phyloP scores from a whole-genome alignment of 2,113 vertebrate species.

The Zingel zingel region DNA sequence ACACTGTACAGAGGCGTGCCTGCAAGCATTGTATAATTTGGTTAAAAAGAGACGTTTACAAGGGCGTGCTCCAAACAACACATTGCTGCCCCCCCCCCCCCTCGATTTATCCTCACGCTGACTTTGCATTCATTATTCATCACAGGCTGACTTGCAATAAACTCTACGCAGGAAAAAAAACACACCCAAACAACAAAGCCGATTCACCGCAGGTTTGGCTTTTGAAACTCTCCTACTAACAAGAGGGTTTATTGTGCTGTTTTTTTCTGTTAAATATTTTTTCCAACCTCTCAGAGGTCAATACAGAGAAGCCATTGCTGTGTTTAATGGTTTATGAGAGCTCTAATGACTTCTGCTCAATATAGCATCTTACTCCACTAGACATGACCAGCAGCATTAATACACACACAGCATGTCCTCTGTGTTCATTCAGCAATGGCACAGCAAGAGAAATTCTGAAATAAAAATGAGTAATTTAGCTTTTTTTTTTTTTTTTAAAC shows the following conservation, averaged over 20 bases:
- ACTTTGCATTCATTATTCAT: slow-evolving; percentile 74
- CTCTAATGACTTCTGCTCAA: slow-evolving; percentile 56
- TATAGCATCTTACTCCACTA: slow-evolving; percentile 28
- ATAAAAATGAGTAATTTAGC: background rate
- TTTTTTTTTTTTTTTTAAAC: background rate
- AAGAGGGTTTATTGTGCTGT: background rate
- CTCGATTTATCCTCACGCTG: slow-evolving; percentile 34
- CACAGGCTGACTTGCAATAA: slow-evolving; percentile 48
- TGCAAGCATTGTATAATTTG: slow-evolving; percentile 22
- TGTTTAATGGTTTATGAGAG: slow-evolving; percentile 56
- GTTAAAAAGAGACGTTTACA: slow-evolving; percentile 13
- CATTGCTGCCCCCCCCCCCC: background rate
- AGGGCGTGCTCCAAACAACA: slow-evolving; percentile 59
- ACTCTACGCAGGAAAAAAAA: slow-evolving; percentile 14
- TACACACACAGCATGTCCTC: slow-evolving; percentile 15
- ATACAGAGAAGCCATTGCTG: slow-evolving; percentile 30
- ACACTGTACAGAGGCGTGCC: background rate
- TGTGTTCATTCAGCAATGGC: slow-evolving; percentile 4
- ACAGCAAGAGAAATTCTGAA: slow-evolving; percentile 4
- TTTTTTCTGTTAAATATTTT: background rate
- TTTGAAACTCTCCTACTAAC: background rate
- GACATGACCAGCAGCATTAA: slow-evolving; percentile 31
- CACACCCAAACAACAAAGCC: slow-evolving; percentile 36
- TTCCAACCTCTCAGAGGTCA: slow-evolving; percentile 3
- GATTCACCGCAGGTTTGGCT: slow-evolving; percentile 18